Evolutionary conservation across 2,113 vertebrate species (phyloP).

Genomic region (Macaca mulatta): DNA sequence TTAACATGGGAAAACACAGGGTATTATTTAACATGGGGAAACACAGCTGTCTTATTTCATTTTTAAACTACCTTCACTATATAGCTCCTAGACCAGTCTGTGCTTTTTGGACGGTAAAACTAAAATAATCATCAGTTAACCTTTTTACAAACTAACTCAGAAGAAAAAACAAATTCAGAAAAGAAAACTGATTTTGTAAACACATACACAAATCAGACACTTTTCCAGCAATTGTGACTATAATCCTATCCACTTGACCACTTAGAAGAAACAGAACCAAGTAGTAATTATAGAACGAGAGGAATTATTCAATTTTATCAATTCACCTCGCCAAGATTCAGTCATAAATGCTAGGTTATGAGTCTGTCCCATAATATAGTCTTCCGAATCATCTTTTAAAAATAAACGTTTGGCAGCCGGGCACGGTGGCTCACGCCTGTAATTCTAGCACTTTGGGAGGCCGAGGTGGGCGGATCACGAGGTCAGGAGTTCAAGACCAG

Average conservation of each 20-base stretch:
- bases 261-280: slow-evolving; percentile 22
- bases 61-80: background rate
- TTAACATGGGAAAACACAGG: background rate
- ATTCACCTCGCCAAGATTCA: slow-evolving; percentile 15
- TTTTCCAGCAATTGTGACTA: background rate
- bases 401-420: background rate
- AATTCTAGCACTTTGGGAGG: too few species aligned
- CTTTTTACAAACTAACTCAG: slow-evolving; percentile 36
- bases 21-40: background rate
- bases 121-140: slow-evolving; percentile 15
- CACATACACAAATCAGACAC: background rate
- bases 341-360: background rate
- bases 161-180: slow-evolving; percentile 51
- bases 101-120: background rate
- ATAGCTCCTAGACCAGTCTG: background rate
- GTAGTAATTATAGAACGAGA: slow-evolving; percentile 27
- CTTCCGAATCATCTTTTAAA: slow-evolving; percentile 19
- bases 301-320: background rate
- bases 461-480: too few species aligned
- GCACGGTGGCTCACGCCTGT: too few species aligned
- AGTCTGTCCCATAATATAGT: background rate
- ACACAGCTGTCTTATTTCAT: background rate
- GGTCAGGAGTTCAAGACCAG: too few species aligned
- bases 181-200: slow-evolving; percentile 50
- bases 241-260: background rate